Percentiles rank a stretch among this genome's conserved stretches.
Evolutionary conservation across 2,797 vertebrate genomes (phyloP).

Genomic region (Calcarius lapponicus): DNA sequence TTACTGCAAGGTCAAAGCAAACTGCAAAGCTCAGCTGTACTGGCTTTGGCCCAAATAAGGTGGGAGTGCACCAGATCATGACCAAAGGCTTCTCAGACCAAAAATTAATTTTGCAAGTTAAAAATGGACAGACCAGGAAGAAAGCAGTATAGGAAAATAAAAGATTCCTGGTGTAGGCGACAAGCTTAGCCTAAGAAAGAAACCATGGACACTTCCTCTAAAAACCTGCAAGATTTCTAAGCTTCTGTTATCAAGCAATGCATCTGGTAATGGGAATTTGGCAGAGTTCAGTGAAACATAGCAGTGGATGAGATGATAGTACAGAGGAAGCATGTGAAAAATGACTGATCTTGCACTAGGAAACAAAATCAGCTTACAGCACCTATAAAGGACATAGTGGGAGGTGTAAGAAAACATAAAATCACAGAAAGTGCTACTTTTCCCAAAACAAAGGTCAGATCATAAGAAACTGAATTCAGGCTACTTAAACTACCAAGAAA

Average conservation of each 20-base stretch:
- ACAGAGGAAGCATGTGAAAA: not conserved
- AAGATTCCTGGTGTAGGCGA: not conserved
- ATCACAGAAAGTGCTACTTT: not conserved
- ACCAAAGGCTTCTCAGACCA: not conserved
- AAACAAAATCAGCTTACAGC: not conserved
- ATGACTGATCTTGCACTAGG: not conserved
- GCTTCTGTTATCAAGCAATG: not conserved
- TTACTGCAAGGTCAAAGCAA: not conserved
- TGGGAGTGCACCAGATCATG: not conserved
- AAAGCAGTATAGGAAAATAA: not conserved
- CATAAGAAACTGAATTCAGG: not conserved
- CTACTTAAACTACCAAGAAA: not conserved
- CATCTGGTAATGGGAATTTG: not conserved
- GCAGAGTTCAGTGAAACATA: not conserved
- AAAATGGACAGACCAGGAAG: not conserved
- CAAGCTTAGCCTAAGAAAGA: not conserved
- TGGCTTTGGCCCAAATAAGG: not conserved
- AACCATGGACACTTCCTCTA: accelerated
- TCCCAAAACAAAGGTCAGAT: not conserved
- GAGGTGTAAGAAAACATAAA: not conserved
- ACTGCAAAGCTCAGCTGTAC: not conserved
- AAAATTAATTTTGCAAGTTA: not conserved
- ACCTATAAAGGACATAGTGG: not conserved
- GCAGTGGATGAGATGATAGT: not conserved
- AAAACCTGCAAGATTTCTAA: not conserved